Percentiles rank a stretch among this genome's conserved stretches.
Conservation (phyloP, 1,140 invertebrate genomes). For the Archivesica marissinica region DNA sequence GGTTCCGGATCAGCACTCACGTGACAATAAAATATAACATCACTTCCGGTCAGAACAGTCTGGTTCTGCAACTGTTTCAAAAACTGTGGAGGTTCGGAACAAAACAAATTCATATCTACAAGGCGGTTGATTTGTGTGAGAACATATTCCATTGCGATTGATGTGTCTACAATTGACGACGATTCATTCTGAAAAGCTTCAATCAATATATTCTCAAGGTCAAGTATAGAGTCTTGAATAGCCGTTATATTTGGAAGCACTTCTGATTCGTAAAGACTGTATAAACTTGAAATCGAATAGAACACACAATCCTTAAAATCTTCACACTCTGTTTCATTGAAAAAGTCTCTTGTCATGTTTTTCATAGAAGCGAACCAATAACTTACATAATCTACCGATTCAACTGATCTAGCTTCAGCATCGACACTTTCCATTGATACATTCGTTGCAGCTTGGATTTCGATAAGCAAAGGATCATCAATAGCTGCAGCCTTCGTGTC, state of each 20-base stretch:
- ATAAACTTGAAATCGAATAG: constrained; percentile 3
- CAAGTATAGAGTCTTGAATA: not conserved
- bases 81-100: constrained; percentile 21
- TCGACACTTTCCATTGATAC: not conserved
- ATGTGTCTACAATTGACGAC: too few relatives aligned
- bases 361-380: constrained; percentile 36
- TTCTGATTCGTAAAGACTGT: constrained; percentile 22
- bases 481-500: not conserved
- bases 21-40: not conserved
- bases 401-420: not conserved
- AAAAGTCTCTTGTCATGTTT: constrained; percentile 19
- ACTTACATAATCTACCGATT: constrained; percentile 29
- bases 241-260: constrained; percentile 14
- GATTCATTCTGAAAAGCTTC: too few relatives aligned
- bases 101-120: constrained; percentile 33
- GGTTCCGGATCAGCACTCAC: constrained; percentile 17
- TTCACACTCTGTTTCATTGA: not conserved
- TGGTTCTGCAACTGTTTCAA: not conserved
- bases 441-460: not conserved
- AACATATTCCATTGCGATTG: too few relatives aligned
- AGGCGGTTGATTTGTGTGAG: too few relatives aligned
- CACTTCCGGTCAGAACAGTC: not conserved
- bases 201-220: too few relatives aligned
- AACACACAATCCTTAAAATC: constrained; percentile 35
- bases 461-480: constrained; percentile 1